A percentile compares a stretch with the other conserved stretches of the same genome.
phyloP scores from a whole-genome alignment of 2,797 vertebrate species.

The Silurus lanzhouensis region DNA sequence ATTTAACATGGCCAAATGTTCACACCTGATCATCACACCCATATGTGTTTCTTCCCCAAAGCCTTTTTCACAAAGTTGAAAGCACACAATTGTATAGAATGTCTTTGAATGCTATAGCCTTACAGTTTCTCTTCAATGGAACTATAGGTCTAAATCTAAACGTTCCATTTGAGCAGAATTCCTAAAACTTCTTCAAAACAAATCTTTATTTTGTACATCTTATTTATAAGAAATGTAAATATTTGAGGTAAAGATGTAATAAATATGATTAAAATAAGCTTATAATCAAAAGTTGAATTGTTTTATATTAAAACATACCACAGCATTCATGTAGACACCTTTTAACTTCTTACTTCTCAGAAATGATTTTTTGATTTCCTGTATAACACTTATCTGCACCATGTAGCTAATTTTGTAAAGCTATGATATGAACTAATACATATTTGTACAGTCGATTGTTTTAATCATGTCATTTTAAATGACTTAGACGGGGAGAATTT shows the following conservation, averaged over 20 bases:
- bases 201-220: neutral
- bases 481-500: slow-evolving; percentile 46
- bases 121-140: neutral
- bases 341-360: neutral
- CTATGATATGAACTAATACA: slow-evolving; percentile 21
- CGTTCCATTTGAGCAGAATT: neutral
- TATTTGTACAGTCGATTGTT: slow-evolving; percentile 4
- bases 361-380: slow-evolving; percentile 42
- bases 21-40: neutral
- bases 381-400: neutral
- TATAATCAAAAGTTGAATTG: slow-evolving; percentile 48
- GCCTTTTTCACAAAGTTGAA: neutral
- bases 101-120: neutral
- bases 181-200: neutral
- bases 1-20: neutral
- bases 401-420: slow-evolving; percentile 22
- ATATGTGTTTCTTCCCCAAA: neutral
- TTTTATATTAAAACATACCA: slow-evolving; percentile 79
- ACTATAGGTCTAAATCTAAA: neutral
- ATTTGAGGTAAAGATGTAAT: slow-evolving; percentile 11
- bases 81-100: neutral
- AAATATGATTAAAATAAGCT: slow-evolving; percentile 21
- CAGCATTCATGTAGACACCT: slow-evolving; percentile 31
- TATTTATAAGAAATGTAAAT: slow-evolving; percentile 35
- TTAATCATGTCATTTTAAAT: neutral